Evolutionary conservation across 2,888 invertebrate species (phyloP), one percentile per base, ranked within the genome.

Genomic region (Oligia fasciuncula): DNA sequence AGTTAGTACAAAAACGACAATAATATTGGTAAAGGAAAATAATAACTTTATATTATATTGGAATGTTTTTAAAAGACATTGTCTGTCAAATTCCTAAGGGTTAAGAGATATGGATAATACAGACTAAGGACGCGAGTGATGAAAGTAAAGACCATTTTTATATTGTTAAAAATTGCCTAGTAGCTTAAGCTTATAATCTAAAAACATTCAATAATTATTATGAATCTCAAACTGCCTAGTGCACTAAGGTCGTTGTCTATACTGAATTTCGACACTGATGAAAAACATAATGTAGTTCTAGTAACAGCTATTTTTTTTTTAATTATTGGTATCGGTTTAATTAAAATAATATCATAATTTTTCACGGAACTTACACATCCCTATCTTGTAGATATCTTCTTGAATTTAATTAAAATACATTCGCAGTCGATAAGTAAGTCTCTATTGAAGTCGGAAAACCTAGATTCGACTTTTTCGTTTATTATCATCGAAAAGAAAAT

Each of bases 1-100:
- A 87, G 85, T 87, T 94, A 94, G 95, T 95, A 96, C 95, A 96
- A 96, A 95, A 80, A 89, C 68, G 90, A 90, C 95, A 95, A 95
- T 95, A 95, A 94, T 93, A 90, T 92, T 93, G 90, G 90, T 90
- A 90, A 87, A 84, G 81, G 76, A 78, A 81, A 79, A 68, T 76
- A 75, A 71, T 63, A 67, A 72, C 71, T 65, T 60, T 84, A 57
- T 74, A 72, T 80, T 73, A 51, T 76, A 76, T 68, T 79, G 73
- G 68, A 82, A 81, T 63, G 74, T 77, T 83, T 68, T 73, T 51
- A 74, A 77, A 82, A 65, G 71, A 85, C 68, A 74, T 13, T 54
- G 70, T 75, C 76, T 69, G 78, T 77, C 19, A 60, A 75, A 73
- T 80, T 77, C 19, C 19, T 82, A 60, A 68, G 46, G 67, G 43